Evolutionary conservation across 2,113 vertebrate species (phyloP), one percentile per base, ranked within the genome.

Genomic region (Tetrax tetrax): DNA sequence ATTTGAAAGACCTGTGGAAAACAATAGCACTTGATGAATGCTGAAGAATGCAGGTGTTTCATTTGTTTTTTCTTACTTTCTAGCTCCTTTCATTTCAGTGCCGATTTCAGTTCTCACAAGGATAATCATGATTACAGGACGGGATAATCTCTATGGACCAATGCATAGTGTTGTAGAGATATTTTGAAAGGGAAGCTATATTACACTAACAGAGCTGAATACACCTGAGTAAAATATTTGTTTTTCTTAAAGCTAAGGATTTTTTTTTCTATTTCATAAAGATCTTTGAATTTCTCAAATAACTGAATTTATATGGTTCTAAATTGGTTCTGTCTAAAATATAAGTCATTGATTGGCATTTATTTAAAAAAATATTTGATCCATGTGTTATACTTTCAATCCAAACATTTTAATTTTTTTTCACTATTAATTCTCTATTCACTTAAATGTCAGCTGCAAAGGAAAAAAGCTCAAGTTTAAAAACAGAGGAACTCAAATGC

Each of bases 311-410:
- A 2, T 35, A 28, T 11, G 47, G 3, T 17, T 47, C 19, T 54
- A 59, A 35, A 11, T 60, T 76, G 48, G 13, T 69, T 59, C 17
- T 48, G 12, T 47, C 19, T 57, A 18, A 35, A 11, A 48, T 61
- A 22, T 33, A 60, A 69, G 4, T 29, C 1, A n/a, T 28, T 1
- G 1, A 14, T 7, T 48, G 5, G 7, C 4, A 21, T 50, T 75
- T 59, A 27, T 72, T 71, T 28, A 3, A 27, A 59, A 79, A 48
- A 31, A 14, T 28, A 4, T 59, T 81, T 81, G n/a, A 56, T 3
- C 1, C 4, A 56, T 10, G 28, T 1, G 3, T 71, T 89, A 83
- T 76, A 51, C 1, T 23, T 70, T 31, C 6, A 28, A 37, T 23
- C 8, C 5, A 80, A 87, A 11, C 2, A 10, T 17, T 72, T 10